Evolutionary conservation across 2,888 invertebrate genomes (phyloP).

Genomic region (Chamaedrilus cognettii): DNA sequence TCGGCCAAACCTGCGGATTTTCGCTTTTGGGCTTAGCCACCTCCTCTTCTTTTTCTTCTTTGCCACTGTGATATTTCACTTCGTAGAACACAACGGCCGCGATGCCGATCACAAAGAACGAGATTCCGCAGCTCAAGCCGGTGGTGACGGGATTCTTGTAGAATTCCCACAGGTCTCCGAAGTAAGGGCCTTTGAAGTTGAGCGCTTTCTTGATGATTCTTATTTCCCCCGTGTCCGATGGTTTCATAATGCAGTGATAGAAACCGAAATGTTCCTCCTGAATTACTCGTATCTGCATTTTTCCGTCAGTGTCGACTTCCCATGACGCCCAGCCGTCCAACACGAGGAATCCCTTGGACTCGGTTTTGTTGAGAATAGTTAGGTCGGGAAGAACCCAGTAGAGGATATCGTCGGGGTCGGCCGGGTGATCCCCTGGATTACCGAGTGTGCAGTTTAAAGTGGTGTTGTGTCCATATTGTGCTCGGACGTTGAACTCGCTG

Average conservation of each 20-base stretch:
- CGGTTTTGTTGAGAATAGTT: conserved; percentile 13
- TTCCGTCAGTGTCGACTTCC: conserved; percentile 22
- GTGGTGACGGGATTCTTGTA: conserved; percentile 24
- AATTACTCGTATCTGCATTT: conserved; percentile 12
- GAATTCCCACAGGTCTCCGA: conserved; percentile 28
- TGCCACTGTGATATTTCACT: not conserved
- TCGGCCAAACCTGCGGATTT: no score
- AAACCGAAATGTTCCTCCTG: conserved; percentile 31
- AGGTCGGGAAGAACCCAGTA: conserved; percentile 32
- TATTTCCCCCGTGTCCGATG: not conserved
- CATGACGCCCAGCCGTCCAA: conserved; percentile 28
- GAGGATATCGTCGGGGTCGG: not conserved
- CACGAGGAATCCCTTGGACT: conserved; percentile 9
- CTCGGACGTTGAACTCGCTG: conserved; percentile 21
- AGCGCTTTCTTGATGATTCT: conserved; percentile 27
- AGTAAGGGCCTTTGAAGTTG: conserved; percentile 33
- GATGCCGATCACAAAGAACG: conserved; percentile 7
- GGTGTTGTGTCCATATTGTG: conserved; percentile 24
- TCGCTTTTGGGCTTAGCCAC: not conserved
- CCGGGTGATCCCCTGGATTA: conserved; percentile 9
- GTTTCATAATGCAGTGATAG: conserved; percentile 25
- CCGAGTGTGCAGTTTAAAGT: conserved; percentile 21
- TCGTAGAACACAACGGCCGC: conserved; percentile 11
- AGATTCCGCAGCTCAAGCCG: conserved; percentile 11
- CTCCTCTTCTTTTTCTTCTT: not conserved